Percentiles rank a stretch among this genome's conserved stretches.
phyloP scores from a whole-genome alignment of 2,113 vertebrate genomes.

The Gnathonemus longibarbis region DNA sequence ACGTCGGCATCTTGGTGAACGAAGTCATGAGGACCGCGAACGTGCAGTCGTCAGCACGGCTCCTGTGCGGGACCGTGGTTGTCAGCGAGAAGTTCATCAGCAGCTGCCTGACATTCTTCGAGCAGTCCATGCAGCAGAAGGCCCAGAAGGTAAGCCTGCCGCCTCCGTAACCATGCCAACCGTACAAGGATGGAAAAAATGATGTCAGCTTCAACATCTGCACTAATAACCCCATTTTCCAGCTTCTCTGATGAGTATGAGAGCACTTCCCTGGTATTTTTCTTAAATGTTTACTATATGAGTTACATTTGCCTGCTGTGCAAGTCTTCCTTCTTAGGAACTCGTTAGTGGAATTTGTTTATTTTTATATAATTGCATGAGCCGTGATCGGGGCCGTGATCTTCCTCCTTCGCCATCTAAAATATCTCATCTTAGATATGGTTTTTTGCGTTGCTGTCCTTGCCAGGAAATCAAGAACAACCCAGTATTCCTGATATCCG shows the following conservation, averaged over 20 bases:
- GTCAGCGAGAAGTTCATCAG: slow-evolving; percentile 87
- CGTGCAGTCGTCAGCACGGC: slow-evolving; percentile 61
- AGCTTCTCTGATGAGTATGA: background rate
- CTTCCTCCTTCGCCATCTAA: background rate
- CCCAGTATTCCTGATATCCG: slow-evolving; percentile 82
- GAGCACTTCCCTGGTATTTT: background rate
- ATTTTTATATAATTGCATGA: background rate
- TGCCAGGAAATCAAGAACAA: slow-evolving; percentile 83
- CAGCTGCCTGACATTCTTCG: slow-evolving; percentile 71
- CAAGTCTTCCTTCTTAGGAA: background rate
- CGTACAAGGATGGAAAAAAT: background rate
- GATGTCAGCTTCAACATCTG: background rate
- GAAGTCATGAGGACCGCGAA: slow-evolving; percentile 78
- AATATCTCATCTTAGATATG: background rate
- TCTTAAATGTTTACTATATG: background rate
- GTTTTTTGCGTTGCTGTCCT: slow-evolving; percentile 8
- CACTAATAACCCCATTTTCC: background rate
- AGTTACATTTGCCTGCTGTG: background rate
- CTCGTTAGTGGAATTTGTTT: background rate
- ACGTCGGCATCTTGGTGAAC: slow-evolving; percentile 75
- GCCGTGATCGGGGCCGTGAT: background rate
- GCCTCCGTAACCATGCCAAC: background rate
- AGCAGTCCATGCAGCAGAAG: slow-evolving; percentile 79
- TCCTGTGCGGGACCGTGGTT: slow-evolving; percentile 73
- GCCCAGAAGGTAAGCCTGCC: slow-evolving; percentile 75